A percentile compares a stretch with the other conserved stretches of the same genome.
Conservation (phyloP, 1,140 invertebrate species). For the Plutomurus gul region DNA sequence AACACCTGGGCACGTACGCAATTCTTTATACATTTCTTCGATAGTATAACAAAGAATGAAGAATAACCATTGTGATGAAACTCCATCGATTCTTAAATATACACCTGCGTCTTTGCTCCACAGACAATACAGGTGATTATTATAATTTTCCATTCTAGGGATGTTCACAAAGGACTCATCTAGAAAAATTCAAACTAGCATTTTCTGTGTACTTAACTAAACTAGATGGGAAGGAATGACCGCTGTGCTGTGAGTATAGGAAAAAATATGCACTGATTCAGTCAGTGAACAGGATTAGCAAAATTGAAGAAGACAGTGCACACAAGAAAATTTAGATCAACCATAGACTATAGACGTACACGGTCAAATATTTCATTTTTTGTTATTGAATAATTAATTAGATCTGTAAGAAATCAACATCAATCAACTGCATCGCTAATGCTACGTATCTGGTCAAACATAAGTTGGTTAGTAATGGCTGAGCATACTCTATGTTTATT, state of each 20-base stretch:
- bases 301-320: neutral
- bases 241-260: neutral
- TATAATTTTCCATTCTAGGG: neutral
- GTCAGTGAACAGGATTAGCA: neutral
- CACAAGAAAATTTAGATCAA: neutral
- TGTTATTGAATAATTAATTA: too few relatives aligned
- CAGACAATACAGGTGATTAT: neutral
- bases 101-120: neutral
- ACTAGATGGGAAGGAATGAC: neutral
- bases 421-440: too few relatives aligned
- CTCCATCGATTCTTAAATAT: too few relatives aligned
- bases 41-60: too few relatives aligned
- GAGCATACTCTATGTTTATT: neutral
- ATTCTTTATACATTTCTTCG: neutral
- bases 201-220: neutral
- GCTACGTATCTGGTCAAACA: too few relatives aligned
- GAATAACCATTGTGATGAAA: too few relatives aligned
- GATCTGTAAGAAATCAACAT: neutral
- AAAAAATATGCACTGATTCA: neutral
- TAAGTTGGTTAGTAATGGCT: too few relatives aligned
- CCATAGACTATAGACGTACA: too few relatives aligned
- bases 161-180: too few relatives aligned
- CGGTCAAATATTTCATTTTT: too few relatives aligned
- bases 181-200: too few relatives aligned
- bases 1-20: conserved; percentile 32